Conservation (phyloP, 2,888 invertebrate genomes). For the Drosophila conformis region DNA sequence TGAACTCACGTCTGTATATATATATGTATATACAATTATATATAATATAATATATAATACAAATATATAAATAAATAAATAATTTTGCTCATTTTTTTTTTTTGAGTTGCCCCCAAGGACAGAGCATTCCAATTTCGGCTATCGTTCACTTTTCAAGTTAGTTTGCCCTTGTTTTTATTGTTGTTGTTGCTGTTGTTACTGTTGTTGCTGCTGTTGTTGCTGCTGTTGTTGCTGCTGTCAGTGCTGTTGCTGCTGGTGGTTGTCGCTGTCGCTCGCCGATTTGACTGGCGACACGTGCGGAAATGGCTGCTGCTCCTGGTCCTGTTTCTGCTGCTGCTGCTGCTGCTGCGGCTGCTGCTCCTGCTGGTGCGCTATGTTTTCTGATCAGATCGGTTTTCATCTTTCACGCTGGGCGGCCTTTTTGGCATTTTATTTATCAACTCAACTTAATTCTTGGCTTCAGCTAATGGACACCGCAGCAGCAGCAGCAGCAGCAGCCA, state of each 20-base stretch:
- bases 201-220: neutral
- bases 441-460: conserved; percentile 77
- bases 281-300: conserved; percentile 64
- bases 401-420: conserved; percentile 67
- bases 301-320: conserved; percentile 15
- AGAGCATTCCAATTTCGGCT: conserved; percentile 28
- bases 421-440: conserved; percentile 73
- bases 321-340: neutral
- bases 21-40: neutral
- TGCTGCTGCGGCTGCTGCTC: neutral
- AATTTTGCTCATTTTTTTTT: neutral
- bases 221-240: conserved; percentile 13
- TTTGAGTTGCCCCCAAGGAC: neutral
- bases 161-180: conserved; percentile 20
- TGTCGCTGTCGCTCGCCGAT: conserved; percentile 41
- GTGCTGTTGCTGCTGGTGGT: conserved; percentile 24
- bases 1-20: neutral
- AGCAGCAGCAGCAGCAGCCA: neutral
- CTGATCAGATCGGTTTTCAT: conserved; percentile 53
- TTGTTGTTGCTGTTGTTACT: neutral
- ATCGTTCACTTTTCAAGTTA: neutral
- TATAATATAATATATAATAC: neutral
- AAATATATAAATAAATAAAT: neutral
- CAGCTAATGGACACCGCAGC: conserved; percentile 64
- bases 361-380: neutral